phyloP scores from a whole-genome alignment of 2,797 vertebrate species.

The Varecia variegata region DNA sequence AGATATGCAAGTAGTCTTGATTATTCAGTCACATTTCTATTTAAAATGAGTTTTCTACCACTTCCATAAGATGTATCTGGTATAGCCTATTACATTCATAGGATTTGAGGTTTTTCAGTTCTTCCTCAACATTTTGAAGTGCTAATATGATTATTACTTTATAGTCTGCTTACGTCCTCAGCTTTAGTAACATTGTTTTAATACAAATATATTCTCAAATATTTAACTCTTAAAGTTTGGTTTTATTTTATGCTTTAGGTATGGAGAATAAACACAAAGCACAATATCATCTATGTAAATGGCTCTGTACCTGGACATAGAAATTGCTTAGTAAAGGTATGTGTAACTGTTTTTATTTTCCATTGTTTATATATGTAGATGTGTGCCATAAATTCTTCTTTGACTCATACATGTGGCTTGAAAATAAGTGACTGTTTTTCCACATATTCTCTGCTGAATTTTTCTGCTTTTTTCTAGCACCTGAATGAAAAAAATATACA shows the following conservation, averaged over 20 bases:
- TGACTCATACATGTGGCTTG: not conserved
- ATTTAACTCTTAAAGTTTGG: not conserved
- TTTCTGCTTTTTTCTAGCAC: not conserved
- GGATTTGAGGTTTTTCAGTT: not conserved
- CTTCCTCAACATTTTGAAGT: not conserved
- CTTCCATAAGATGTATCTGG: not conserved
- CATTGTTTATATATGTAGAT: not conserved
- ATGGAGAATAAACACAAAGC: constrained; percentile 95
- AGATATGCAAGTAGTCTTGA: not conserved
- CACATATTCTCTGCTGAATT: not conserved
- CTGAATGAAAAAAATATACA: not conserved
- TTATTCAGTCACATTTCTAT: not conserved
- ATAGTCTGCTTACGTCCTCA: not conserved
- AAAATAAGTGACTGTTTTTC: not conserved
- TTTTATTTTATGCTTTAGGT: constrained; percentile 84
- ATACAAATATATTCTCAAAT: not conserved
- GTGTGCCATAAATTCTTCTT: not conserved
- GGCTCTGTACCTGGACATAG: constrained; percentile 95
- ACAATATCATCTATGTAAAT: constrained; percentile 93
- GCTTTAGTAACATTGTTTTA: not conserved
- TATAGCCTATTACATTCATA: not conserved
- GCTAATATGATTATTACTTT: not conserved
- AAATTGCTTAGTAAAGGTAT: constrained; percentile 96
- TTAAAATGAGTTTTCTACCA: not conserved
- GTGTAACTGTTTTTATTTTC: constrained; percentile 27